phyloP scores from a whole-genome alignment of 2,888 invertebrate genomes.

The Criorhina ranunculi region DNA sequence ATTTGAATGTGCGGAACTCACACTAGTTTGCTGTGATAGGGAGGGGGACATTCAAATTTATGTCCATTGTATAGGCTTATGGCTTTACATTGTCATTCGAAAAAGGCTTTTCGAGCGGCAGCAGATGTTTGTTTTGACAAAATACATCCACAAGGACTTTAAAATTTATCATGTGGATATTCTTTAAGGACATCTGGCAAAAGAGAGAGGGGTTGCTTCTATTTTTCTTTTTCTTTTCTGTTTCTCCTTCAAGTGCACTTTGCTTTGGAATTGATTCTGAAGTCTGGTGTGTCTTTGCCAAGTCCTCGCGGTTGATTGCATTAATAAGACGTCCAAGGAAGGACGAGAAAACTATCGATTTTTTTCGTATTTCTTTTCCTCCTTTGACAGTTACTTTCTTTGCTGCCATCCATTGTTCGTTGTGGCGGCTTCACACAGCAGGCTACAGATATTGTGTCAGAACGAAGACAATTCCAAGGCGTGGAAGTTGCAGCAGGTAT shows the following conservation, averaged over 20 bases:
- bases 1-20: constrained; percentile 69
- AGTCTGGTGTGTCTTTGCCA: constrained; percentile 34
- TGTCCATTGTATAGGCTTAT: constrained; percentile 28
- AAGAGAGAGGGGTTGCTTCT: background rate
- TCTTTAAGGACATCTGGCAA: constrained; percentile 30
- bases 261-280: constrained; percentile 36
- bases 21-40: constrained; percentile 52
- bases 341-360: constrained; percentile 12
- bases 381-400: background rate
- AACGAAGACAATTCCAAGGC: background rate
- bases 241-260: constrained; percentile 29
- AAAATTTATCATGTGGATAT: constrained; percentile 40
- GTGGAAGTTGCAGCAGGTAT: constrained; percentile 1
- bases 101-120: background rate
- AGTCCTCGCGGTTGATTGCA: constrained; percentile 47
- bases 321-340: constrained; percentile 30
- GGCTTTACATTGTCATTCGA: constrained; percentile 25
- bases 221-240: background rate
- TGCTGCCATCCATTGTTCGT: constrained; percentile 11
- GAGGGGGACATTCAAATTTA: constrained; percentile 70
- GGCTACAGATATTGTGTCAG: constrained; percentile 6
- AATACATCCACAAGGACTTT: background rate
- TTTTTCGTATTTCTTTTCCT: background rate
- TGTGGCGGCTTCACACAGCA: constrained; percentile 5
- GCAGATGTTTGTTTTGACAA: constrained; percentile 41